Conservation (phyloP, 2,113 vertebrate genomes). For the Budorcas taxicolor region DNA sequence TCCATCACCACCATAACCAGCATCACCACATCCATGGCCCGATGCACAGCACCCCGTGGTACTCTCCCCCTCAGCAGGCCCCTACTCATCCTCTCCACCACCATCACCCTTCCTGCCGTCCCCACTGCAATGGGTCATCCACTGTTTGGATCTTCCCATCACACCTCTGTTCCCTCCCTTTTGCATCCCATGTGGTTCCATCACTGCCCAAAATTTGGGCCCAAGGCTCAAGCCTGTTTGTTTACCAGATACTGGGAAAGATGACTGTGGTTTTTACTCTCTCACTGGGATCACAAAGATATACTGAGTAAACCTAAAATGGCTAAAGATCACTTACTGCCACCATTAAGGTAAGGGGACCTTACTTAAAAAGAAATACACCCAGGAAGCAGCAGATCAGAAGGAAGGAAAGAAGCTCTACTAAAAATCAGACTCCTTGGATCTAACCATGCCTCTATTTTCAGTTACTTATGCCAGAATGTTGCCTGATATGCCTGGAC, state of each 20-base stretch:
- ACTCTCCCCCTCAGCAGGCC: neutral
- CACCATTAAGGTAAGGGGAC: neutral
- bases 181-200: neutral
- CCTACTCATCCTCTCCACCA: neutral
- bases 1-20: neutral
- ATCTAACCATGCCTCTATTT: neutral
- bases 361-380: neutral
- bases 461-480: neutral
- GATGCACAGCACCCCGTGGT: accelerated
- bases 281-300: neutral
- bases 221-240: neutral
- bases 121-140: too few species aligned
- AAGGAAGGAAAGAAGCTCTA: neutral
- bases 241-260: neutral
- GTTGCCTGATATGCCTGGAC: neutral
- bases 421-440: neutral
- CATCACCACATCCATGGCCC: neutral
- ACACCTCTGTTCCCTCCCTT: neutral
- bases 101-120: neutral
- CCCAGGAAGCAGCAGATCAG: neutral
- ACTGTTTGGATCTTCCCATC: neutral
- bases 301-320: neutral
- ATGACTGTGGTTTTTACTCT: neutral
- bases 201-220: neutral
- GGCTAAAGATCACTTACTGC: neutral